These are phyloP conservation scores for Sisyra terminalis DNA, from an alignment of 2,888 invertebrate species.

Conservation along the genomic window DNA sequence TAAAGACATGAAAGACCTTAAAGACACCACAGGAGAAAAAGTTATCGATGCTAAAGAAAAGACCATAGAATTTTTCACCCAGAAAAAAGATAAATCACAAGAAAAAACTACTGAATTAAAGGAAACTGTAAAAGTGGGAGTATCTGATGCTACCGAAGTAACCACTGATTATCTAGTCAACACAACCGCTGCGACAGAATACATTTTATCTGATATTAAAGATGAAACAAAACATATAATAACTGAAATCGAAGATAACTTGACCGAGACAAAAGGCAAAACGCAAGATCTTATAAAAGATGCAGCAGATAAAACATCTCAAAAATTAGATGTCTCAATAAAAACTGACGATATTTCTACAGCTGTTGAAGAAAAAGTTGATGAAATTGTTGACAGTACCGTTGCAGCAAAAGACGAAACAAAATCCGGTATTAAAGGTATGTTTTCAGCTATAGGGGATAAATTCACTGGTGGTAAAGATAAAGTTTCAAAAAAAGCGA, in stretches of 20 bases:
- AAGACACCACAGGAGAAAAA: slow-evolving; percentile 4
- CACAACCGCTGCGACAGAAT: slow-evolving; percentile 7
- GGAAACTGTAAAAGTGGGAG: slow-evolving; percentile 11
- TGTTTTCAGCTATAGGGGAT: slow-evolving; percentile 1
- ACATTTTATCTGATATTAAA: slow-evolving; percentile 9
- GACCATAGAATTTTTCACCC: slow-evolving; percentile 6
- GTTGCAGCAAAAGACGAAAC: background rate
- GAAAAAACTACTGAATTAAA: slow-evolving; percentile 12
- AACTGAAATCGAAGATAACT: slow-evolving; percentile 11
- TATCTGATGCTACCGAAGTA: slow-evolving; percentile 12
- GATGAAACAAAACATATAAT: slow-evolving; percentile 9
- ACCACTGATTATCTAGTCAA: slow-evolving; percentile 9
- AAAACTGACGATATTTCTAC: background rate
- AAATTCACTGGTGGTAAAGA: background rate
- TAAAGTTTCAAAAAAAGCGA: background rate
- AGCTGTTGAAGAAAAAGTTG: slow-evolving; percentile 2
- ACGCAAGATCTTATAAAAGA: slow-evolving; percentile 9
- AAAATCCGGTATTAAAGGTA: slow-evolving; percentile 2
- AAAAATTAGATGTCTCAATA: background rate
- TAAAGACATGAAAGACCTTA: background rate
- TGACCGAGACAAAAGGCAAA: slow-evolving; percentile 14
- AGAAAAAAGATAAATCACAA: too few relatives aligned
- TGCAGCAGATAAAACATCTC: background rate
- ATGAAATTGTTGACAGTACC: slow-evolving; percentile 6
- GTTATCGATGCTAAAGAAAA: slow-evolving; percentile 12